Evolutionary conservation across 2,797 vertebrate genomes (phyloP).

Genomic region (Epinephelus coioides): DNA sequence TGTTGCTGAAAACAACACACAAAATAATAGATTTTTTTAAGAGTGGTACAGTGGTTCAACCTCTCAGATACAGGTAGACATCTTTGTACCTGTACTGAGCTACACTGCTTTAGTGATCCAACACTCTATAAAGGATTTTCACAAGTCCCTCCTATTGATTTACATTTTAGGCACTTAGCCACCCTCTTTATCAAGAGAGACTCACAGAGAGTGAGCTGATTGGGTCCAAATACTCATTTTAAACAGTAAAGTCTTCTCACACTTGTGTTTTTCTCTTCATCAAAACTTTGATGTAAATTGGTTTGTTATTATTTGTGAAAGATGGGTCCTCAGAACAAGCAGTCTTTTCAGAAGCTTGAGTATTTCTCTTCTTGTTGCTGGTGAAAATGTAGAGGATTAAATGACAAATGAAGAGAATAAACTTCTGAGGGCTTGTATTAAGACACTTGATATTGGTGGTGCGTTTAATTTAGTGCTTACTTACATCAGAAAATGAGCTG

Average conservation of each 20-base stretch:
- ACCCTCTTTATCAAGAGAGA: not conserved
- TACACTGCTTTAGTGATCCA: constrained; percentile 8
- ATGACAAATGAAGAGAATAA: constrained; percentile 27
- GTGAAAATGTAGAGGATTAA: constrained; percentile 16
- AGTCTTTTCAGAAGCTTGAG: not conserved
- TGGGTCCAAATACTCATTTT: constrained; percentile 7
- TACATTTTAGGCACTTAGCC: constrained; percentile 12
- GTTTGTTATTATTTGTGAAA: constrained; percentile 11
- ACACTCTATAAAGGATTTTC: constrained; percentile 21
- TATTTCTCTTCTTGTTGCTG: not conserved
- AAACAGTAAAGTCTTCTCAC: constrained; percentile 5
- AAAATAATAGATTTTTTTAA: constrained; percentile 30
- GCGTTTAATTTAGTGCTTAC: constrained; percentile 41
- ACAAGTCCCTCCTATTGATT: constrained; percentile 15
- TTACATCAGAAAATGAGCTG: constrained; percentile 37
- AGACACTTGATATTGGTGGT: constrained; percentile 23
- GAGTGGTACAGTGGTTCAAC: constrained; percentile 5
- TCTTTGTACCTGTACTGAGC: not conserved
- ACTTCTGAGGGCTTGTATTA: constrained; percentile 10
- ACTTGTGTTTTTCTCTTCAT: not conserved
- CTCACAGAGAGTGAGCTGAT: not conserved
- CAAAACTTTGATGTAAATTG: constrained; percentile 10
- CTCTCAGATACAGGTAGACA: constrained; percentile 13
- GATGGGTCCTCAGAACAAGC: not conserved
- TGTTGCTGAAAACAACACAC: constrained; percentile 14